phyloP scores from a whole-genome alignment of 2,888 invertebrate species.

The Acutogordius australiensis region DNA sequence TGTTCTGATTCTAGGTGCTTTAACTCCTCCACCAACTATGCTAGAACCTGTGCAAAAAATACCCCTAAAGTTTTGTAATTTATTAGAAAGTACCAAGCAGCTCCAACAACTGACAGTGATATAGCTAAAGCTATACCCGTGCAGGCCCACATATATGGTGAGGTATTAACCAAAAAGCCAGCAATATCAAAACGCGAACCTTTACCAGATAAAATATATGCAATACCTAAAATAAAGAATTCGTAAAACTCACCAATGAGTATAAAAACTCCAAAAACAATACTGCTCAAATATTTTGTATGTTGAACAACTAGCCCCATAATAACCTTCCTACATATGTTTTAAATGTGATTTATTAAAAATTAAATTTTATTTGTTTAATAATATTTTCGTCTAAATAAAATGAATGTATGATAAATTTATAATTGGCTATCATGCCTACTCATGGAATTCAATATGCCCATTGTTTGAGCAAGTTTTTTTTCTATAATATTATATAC shows the following conservation, averaged over 20 bases:
- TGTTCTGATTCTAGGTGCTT: constrained; percentile 88
- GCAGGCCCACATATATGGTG: constrained; percentile 85
- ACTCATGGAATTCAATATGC: no score
- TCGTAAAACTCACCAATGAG: neutral
- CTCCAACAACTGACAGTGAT: constrained; percentile 76
- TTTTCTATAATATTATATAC: no score
- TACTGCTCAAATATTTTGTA: neutral
- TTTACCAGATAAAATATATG: constrained; percentile 7
- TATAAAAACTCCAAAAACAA: neutral
- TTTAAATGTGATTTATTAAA: no score
- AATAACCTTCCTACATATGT: no score
- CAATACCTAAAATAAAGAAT: neutral
- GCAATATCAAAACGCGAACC: constrained; percentile 7
- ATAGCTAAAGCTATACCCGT: constrained; percentile 73
- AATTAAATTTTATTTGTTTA: no score
- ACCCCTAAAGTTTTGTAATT: constrained; percentile 32
- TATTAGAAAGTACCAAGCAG: constrained; percentile 40
- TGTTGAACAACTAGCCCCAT: neutral
- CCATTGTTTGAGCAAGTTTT: no score
- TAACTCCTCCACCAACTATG: constrained; percentile 86
- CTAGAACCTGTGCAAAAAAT: constrained; percentile 85
- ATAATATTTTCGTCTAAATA: no score
- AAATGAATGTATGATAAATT: no score
- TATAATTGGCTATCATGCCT: no score
- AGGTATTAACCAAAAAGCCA: constrained; percentile 50